Percentiles rank a stretch among this genome's conserved stretches.
These are phyloP conservation scores for Cyrtorhinus lividipennis DNA, from an alignment of 1,140 invertebrate genomes.

Conservation along the genomic window DNA sequence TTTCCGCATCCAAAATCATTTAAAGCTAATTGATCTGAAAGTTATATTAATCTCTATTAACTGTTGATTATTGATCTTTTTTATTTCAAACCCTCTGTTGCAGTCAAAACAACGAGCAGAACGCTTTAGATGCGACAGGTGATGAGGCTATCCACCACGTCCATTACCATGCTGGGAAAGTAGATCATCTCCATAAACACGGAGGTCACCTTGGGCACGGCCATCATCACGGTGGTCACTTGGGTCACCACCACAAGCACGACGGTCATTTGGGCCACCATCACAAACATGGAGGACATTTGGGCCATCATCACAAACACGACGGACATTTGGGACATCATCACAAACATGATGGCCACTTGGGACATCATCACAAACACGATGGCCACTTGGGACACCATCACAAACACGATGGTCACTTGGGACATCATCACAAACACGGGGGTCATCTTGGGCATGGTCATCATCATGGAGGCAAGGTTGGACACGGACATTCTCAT, in stretches of 20 bases:
- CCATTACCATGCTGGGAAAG: slow-evolving; percentile 12
- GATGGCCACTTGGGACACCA: slow-evolving; percentile 14
- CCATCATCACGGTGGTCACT: background rate
- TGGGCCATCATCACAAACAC: slow-evolving; percentile 11
- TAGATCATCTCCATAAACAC: slow-evolving; percentile 17
- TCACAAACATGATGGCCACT: slow-evolving; percentile 2
- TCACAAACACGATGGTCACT: slow-evolving; percentile 7
- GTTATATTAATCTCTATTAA: no score
- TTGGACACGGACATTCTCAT: slow-evolving; percentile 15
- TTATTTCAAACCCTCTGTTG: no score
- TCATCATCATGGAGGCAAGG: slow-evolving; percentile 6
- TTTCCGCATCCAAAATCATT: no score
- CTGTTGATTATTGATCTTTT: no score
- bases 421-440: slow-evolving; percentile 17
- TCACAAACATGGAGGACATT: slow-evolving; percentile 8
- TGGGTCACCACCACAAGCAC: slow-evolving; percentile 1
- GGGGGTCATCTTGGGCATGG: slow-evolving; percentile 13
- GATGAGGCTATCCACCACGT: slow-evolving; percentile 14
- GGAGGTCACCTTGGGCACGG: background rate
- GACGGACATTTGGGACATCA: slow-evolving; percentile 14
- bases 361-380: slow-evolving; percentile 12
- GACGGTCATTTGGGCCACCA: slow-evolving; percentile 11
- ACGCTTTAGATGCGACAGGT: background rate
- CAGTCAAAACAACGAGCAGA: background rate
- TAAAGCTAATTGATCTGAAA: no score